These are phyloP conservation scores for Scaptomyza caliginosa DNA, from an alignment of 2,888 invertebrate genomes.

Conservation along the genomic window DNA sequence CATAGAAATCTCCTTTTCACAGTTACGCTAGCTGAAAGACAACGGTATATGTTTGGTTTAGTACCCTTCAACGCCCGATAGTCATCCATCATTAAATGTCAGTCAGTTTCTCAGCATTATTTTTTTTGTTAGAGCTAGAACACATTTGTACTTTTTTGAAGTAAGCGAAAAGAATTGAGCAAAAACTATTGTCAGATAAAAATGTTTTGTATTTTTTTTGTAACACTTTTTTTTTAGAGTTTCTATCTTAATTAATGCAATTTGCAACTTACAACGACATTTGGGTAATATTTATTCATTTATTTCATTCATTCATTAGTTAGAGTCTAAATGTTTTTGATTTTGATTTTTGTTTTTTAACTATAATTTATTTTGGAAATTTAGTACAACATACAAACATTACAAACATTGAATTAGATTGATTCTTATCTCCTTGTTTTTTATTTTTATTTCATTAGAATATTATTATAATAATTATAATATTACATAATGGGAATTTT, in stretches of 20 bases:
- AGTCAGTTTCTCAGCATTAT: conserved; percentile 50
- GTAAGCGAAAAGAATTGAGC: not conserved
- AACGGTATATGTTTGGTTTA: conserved; percentile 39
- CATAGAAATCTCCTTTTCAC: conserved; percentile 1
- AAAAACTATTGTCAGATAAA: conserved; percentile 19
- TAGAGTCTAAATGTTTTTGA: conserved; percentile 37
- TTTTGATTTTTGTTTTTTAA: conserved; percentile 20
- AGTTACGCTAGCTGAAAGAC: not conserved
- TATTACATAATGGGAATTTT: conserved; percentile 56
- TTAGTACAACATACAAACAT: conserved; percentile 75
- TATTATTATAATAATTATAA: conserved; percentile 37
- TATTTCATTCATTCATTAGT: conserved; percentile 54
- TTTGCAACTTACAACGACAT: conserved; percentile 42
- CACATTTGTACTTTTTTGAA: conserved; percentile 8
- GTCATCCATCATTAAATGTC: conserved; percentile 79
- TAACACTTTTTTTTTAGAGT: conserved; percentile 16
- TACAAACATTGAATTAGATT: conserved; percentile 70
- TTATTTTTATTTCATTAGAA: conserved; percentile 49
- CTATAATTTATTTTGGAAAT: conserved; percentile 39
- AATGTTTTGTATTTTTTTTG: not conserved
- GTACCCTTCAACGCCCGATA: conserved; percentile 50
- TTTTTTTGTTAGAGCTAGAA: not conserved
- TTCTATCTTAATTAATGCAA: conserved; percentile 44
- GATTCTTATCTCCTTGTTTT: conserved; percentile 37
- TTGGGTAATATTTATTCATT: conserved; percentile 60